A percentile compares a stretch with the other conserved stretches of the same genome.
Conservation (phyloP, 92 coral and sea anemone genomes). For the Metridium senile region DNA sequence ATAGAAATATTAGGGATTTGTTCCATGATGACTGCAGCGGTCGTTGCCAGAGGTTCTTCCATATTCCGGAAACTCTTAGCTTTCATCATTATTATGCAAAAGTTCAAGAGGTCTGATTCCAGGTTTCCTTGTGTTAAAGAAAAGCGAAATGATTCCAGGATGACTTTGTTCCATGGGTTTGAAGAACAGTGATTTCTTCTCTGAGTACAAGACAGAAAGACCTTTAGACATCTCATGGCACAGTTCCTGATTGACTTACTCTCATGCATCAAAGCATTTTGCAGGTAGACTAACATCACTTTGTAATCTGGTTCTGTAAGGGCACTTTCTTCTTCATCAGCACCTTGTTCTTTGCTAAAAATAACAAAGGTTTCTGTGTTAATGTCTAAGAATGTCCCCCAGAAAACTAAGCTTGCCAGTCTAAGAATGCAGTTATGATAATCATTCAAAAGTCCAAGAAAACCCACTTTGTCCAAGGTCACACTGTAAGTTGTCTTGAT, state of each 20-base stretch:
- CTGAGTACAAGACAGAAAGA: constrained; percentile 48
- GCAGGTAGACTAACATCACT: constrained; percentile 69
- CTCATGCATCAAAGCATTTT: constrained; percentile 78
- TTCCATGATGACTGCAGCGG: constrained; percentile 30
- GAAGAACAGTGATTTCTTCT: constrained; percentile 1
- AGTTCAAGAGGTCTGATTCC: constrained; percentile 43
- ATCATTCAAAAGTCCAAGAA: constrained; percentile 42
- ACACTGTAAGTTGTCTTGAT: constrained; percentile 26
- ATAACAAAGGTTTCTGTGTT: background rate
- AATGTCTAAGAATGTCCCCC: constrained; percentile 41
- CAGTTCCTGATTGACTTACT: constrained; percentile 62
- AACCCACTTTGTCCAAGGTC: constrained; percentile 27
- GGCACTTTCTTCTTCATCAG: background rate
- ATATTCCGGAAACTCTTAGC: background rate
- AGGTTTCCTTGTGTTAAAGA: constrained; percentile 34
- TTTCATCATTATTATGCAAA: constrained; percentile 2
- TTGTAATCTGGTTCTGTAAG: constrained; percentile 35
- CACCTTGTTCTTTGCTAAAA: constrained; percentile 12
- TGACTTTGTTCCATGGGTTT: constrained; percentile 17
- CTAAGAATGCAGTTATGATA: constrained; percentile 25
- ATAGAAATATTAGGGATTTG: constrained; percentile 40
- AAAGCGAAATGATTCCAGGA: constrained; percentile 56
- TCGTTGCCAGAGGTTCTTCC: constrained; percentile 28
- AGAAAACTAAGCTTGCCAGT: constrained; percentile 42
- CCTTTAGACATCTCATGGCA: constrained; percentile 72